Conservation (phyloP, 1,140 invertebrate species). For the Magallana angulata region DNA sequence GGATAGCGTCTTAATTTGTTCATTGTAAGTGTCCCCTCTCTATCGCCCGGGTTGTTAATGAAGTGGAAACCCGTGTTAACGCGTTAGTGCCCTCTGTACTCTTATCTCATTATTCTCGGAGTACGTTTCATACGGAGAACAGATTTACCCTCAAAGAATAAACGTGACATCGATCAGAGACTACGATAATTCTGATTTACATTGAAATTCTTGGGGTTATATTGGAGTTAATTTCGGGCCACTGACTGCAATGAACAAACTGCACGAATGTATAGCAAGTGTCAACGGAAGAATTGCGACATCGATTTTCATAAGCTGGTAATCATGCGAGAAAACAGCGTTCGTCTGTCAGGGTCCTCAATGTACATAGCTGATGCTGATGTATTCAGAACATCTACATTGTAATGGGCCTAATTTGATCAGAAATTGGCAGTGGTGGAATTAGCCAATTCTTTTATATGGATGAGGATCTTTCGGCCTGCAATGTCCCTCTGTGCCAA, state of each 20-base stretch:
- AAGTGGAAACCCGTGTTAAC: not conserved
- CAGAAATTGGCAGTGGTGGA: not conserved
- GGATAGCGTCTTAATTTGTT: not conserved
- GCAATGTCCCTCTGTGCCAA: not conserved
- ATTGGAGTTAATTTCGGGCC: conserved; percentile 13
- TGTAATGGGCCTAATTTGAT: conserved; percentile 21
- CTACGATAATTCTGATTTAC: conserved; percentile 21
- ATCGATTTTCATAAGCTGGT: conserved; percentile 31
- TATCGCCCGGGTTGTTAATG: conserved; percentile 1
- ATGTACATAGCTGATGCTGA: conserved; percentile 1
- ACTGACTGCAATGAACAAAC: conserved; percentile 20
- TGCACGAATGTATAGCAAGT: not conserved
- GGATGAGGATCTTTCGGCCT: not conserved
- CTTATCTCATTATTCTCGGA: not conserved
- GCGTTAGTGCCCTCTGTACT: not conserved
- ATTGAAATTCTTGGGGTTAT: conserved; percentile 20
- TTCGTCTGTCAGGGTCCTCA: conserved; percentile 16
- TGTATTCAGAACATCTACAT: conserved; percentile 3
- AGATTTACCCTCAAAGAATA: not conserved
- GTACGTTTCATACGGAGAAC: not conserved
- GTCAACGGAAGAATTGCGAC: conserved; percentile 26
- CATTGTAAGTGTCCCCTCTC: not conserved
- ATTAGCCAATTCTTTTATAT: not conserved
- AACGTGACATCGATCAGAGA: not conserved
- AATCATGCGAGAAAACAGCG: conserved; percentile 34